Percentiles rank a stretch among this genome's conserved stretches.
phyloP scores from a whole-genome alignment of 2,888 invertebrate genomes.

The Tryphoninae sp. region DNA sequence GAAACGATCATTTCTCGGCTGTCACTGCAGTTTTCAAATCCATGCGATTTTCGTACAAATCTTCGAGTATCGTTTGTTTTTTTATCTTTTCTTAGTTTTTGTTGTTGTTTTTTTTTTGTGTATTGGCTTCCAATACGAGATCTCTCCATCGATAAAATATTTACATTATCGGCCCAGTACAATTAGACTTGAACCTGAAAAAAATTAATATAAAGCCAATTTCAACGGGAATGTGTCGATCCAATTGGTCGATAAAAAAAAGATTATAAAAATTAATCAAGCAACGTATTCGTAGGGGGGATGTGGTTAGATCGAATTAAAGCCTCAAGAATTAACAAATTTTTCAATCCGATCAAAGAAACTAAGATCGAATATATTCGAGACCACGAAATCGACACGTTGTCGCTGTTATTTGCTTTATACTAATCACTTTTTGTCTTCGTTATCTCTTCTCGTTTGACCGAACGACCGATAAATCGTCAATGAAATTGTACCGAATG shows the following conservation, averaged over 20 bases:
- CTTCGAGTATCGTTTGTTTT: constrained; percentile 14
- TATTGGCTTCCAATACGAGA: constrained; percentile 41
- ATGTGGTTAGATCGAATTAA: too few species aligned
- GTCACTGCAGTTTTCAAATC: constrained; percentile 49
- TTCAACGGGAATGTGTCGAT: constrained; percentile 48
- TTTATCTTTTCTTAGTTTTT: constrained; percentile 6
- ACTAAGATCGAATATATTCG: not conserved
- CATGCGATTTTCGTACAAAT: constrained; percentile 27
- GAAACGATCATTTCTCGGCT: constrained; percentile 26
- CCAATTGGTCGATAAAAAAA: not conserved
- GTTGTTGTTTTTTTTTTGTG: not conserved
- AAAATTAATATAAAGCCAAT: constrained; percentile 59
- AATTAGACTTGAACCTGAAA: constrained; percentile 63
- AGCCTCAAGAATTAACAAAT: too few species aligned
- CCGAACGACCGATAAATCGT: constrained; percentile 6
- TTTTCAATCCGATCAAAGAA: not conserved
- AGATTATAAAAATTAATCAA: constrained; percentile 4
- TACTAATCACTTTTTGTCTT: constrained; percentile 10
- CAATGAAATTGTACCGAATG: constrained; percentile 33
- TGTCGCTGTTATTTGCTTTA: constrained; percentile 47
- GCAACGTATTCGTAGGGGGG: too few species aligned
- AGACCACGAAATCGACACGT: constrained; percentile 29
- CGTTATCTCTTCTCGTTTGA: not conserved
- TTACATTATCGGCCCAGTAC: constrained; percentile 59
- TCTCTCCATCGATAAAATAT: constrained; percentile 50